Base-by-base conservation (phyloP, 2,113 vertebrate genomes). In the Psittacula cyanocephala region DNA sequence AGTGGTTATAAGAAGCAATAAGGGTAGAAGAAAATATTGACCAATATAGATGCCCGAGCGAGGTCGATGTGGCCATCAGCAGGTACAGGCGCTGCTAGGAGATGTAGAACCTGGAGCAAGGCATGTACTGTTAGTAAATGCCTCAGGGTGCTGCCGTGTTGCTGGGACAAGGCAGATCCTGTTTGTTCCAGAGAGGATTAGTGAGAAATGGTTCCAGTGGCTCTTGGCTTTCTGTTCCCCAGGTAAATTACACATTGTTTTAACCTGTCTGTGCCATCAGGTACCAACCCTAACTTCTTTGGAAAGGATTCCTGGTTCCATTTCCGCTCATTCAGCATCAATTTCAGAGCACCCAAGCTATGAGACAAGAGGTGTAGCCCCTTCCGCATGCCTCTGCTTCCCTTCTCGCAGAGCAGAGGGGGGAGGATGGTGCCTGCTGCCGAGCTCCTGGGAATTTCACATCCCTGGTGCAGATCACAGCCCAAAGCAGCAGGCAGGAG, bases 121-220 rank as follows among this genome's bases (percentile, higher is more conserved):
- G 5, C 24, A 4, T 10, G 13, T 1, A 5, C 31, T 7, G 1
- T 33, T 14, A 25, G 63, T 50, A 60, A 35, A 29, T 5, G 29
- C 47, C 27, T 39, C 33, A 2, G 49, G 47, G 23, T 11, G 22
- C 44, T 43, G 33, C 44, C 0, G 2, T 24, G 3, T 6, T 2
- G 1, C 37, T 60, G 89, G 52, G 17, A 35, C 13, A 33, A 44
- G 37, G 50, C 79, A 67, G 57, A 49, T 35, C 64, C 76, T 0
- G 0, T 13, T 1, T 4, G 31, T 39, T 49, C 67, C 52, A 10
- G 11, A 24, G 59, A 65, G 43, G 18, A 8, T 7, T 18, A 19
- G 33, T 2, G 47, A 22, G 23, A 52, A 69, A 46, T 31, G 17
- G 28, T 18, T 65, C 69, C 31, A 44, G 44, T 20, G 74, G 24